Conservation (phyloP, 2,888 invertebrate species). For the Colletes collaris region DNA sequence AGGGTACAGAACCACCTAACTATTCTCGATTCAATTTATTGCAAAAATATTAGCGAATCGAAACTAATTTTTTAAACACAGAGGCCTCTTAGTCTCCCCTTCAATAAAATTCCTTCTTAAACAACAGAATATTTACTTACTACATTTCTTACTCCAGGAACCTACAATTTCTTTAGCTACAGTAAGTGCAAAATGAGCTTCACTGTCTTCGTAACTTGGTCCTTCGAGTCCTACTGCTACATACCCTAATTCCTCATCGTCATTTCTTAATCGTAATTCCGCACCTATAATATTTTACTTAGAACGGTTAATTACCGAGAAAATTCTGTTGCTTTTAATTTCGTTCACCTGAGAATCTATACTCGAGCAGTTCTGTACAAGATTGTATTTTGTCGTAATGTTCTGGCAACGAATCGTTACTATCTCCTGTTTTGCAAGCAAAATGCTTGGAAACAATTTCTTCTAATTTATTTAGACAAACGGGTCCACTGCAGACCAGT, state of each 20-base stretch:
- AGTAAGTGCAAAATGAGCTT: slow-evolving; percentile 80
- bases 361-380: slow-evolving; percentile 9
- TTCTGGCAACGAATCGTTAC: not conserved
- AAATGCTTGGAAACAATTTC: slow-evolving; percentile 58
- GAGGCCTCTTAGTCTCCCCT: too few relatives aligned
- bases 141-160: slow-evolving; percentile 81
- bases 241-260: slow-evolving; percentile 83
- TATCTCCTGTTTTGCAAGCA: slow-evolving; percentile 7
- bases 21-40: too few relatives aligned
- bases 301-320: not conserved
- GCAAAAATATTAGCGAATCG: too few relatives aligned
- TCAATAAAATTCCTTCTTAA: not conserved
- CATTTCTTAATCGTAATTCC: slow-evolving; percentile 80
- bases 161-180: slow-evolving; percentile 82
- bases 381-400: not conserved
- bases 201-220: slow-evolving; percentile 78
- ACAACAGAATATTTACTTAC: slow-evolving; percentile 37
- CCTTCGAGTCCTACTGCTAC: slow-evolving; percentile 84
- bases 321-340: not conserved
- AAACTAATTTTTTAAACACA: too few relatives aligned
- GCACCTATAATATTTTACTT: slow-evolving; percentile 65
- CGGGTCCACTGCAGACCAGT: slow-evolving; percentile 69
- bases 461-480: slow-evolving; percentile 62
- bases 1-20: not conserved
- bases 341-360: slow-evolving; percentile 57